Conservation (phyloP, 2,888 invertebrate genomes). For the Ochropleura leucogaster region DNA sequence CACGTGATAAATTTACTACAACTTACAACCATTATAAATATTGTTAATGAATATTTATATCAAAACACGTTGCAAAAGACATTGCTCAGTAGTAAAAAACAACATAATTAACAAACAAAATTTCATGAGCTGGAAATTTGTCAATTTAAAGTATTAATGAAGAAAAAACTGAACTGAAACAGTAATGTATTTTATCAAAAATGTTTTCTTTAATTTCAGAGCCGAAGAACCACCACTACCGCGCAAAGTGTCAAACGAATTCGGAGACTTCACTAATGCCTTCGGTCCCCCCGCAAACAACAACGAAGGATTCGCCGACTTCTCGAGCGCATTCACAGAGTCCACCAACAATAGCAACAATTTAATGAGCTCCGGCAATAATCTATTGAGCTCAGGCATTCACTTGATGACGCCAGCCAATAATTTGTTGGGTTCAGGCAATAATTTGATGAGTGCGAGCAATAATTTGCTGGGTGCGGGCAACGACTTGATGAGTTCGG, state of each 20-base stretch:
- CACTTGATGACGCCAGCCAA: slow-evolving; percentile 19
- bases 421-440: slow-evolving; percentile 18
- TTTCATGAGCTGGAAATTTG: too few relatives aligned
- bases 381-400: slow-evolving; percentile 17
- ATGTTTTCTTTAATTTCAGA: slow-evolving; percentile 69
- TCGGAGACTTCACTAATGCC: slow-evolving; percentile 95
- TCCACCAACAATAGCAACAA: slow-evolving; percentile 36
- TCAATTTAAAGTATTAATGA: too few relatives aligned
- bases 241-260: slow-evolving; percentile 86
- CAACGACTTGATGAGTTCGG: slow-evolving; percentile 37
- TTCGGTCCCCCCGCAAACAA: slow-evolving; percentile 84
- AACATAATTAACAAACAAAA: too few relatives aligned
- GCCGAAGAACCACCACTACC: slow-evolving; percentile 78
- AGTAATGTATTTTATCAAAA: not conserved
- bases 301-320: slow-evolving; percentile 95
- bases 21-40: too few relatives aligned
- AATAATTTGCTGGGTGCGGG: slow-evolving; percentile 37
- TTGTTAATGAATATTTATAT: too few relatives aligned
- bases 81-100: too few relatives aligned
- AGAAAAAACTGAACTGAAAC: too few relatives aligned
- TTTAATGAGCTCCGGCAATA: slow-evolving; percentile 14
- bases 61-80: too few relatives aligned
- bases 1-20: too few relatives aligned
- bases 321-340: slow-evolving; percentile 92
- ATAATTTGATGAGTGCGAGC: slow-evolving; percentile 24